Conservation (phyloP, 2,888 invertebrate genomes). For the Meghimatium bilineatum region DNA sequence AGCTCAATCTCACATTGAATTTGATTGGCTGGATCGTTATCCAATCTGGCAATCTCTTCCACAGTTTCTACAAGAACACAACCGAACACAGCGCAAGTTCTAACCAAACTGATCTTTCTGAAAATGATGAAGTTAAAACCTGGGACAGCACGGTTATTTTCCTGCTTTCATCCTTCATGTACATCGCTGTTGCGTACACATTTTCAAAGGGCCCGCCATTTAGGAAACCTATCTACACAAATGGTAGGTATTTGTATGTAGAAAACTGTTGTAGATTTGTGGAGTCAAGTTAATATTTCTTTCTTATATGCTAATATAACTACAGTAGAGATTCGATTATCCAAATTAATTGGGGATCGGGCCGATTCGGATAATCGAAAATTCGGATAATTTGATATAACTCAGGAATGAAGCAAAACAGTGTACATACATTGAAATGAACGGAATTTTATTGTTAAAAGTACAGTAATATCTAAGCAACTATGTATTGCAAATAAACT, state of each 20-base stretch:
- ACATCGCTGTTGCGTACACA: constrained; percentile 90
- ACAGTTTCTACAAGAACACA: constrained; percentile 3
- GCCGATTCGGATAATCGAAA: no score
- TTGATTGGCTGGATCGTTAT: background rate
- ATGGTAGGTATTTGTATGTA: constrained; percentile 79
- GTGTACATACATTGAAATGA: no score
- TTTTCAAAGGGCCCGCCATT: constrained; percentile 95
- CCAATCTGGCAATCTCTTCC: background rate
- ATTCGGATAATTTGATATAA: no score
- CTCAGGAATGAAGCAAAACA: no score
- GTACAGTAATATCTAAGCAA: no score
- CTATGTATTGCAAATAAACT: no score
- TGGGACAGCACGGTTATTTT: constrained; percentile 92
- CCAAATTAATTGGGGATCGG: no score
- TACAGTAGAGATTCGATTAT: no score
- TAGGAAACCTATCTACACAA: constrained; percentile 86
- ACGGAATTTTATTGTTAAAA: no score
- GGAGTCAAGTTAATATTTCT: no score
- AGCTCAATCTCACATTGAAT: no score
- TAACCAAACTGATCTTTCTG: background rate
- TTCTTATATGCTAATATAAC: no score
- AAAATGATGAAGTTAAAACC: constrained; percentile 78
- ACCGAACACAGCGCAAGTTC: background rate
- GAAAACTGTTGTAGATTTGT: background rate
- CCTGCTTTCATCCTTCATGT: constrained; percentile 91